Evolutionary conservation across 2,797 vertebrate species (phyloP).

Genomic region (Anniella stebbinsi): DNA sequence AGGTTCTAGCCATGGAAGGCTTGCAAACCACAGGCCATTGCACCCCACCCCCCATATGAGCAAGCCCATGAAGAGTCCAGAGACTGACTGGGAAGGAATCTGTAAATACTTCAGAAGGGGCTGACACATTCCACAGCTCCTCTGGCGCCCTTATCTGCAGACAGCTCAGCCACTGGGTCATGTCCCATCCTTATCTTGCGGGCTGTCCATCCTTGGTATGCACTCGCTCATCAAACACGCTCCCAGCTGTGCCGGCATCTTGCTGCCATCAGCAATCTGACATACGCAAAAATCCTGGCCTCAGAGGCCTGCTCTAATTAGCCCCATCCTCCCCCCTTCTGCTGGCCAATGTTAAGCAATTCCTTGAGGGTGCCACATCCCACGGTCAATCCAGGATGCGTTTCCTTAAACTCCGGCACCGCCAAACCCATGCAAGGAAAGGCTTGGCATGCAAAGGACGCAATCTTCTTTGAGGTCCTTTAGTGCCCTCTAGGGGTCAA

Average conservation of each 20-base stretch:
- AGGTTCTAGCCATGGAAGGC: not conserved
- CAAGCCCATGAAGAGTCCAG: not conserved
- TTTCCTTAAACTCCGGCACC: not conserved
- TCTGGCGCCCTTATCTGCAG: constrained; percentile 37
- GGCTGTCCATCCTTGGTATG: not conserved
- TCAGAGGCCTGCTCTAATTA: constrained; percentile 51
- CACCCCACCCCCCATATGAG: not conserved
- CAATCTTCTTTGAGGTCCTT: constrained; percentile 5
- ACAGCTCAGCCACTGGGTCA: constrained; percentile 12
- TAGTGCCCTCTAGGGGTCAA: constrained; percentile 74
- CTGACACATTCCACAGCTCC: constrained; percentile 20
- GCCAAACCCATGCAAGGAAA: rapidly evolving
- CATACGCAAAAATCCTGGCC: constrained; percentile 46
- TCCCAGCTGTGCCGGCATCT: constrained; percentile 33
- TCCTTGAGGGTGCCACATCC: constrained; percentile 20
- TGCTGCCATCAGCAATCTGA: constrained; percentile 46
- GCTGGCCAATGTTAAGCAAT: not conserved
- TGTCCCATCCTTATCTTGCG: constrained; percentile 34
- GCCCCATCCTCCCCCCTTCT: constrained; percentile 47
- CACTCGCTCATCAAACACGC: not conserved
- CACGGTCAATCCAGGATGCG: constrained; percentile 8
- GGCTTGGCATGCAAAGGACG: not conserved
- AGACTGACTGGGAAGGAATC: not conserved
- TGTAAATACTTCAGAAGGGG: constrained; percentile 29
- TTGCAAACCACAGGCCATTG: not conserved